A percentile compares a stretch with the other conserved stretches of the same genome.
Evolutionary conservation across 2,888 invertebrate genomes (phyloP).

Genomic region (Thymelicus lineola): DNA sequence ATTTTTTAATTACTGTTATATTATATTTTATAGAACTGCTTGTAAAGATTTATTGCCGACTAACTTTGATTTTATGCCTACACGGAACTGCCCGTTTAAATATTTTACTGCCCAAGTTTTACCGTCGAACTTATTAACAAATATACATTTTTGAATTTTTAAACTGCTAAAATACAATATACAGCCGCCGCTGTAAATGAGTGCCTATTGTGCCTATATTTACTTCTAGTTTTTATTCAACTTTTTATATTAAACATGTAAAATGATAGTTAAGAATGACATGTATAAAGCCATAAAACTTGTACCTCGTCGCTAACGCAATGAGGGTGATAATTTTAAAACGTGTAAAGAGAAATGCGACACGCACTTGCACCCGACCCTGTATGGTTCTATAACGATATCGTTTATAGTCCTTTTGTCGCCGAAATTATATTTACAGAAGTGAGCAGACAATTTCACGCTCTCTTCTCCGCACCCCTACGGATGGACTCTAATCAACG

Average conservation of each 20-base stretch:
- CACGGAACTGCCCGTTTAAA: no score
- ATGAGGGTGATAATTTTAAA: slow-evolving; percentile 62
- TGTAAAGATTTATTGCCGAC: no score
- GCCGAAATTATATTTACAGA: slow-evolving; percentile 85
- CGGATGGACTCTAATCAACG: slow-evolving; percentile 78
- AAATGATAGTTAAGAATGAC: slow-evolving; percentile 5
- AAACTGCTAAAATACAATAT: no score
- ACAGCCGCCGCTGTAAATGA: no score
- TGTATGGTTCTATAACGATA: slow-evolving; percentile 56
- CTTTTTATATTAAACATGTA: not conserved
- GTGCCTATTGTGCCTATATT: rapidly evolving
- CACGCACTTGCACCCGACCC: slow-evolving; percentile 75
- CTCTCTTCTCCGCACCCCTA: slow-evolving; percentile 81
- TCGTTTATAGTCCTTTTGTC: slow-evolving; percentile 85
- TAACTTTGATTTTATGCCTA: no score
- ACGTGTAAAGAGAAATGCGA: slow-evolving; percentile 69
- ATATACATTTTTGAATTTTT: no score
- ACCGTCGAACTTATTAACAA: no score
- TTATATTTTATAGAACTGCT: no score
- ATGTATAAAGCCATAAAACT: slow-evolving; percentile 23
- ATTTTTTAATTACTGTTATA: no score
- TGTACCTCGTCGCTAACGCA: slow-evolving; percentile 36
- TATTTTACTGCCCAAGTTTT: no score
- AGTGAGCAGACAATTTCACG: slow-evolving; percentile 86
- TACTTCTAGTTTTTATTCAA: no score